Evolutionary conservation across 2,888 invertebrate genomes (phyloP).

Genomic region (Agriotes lineatus): DNA sequence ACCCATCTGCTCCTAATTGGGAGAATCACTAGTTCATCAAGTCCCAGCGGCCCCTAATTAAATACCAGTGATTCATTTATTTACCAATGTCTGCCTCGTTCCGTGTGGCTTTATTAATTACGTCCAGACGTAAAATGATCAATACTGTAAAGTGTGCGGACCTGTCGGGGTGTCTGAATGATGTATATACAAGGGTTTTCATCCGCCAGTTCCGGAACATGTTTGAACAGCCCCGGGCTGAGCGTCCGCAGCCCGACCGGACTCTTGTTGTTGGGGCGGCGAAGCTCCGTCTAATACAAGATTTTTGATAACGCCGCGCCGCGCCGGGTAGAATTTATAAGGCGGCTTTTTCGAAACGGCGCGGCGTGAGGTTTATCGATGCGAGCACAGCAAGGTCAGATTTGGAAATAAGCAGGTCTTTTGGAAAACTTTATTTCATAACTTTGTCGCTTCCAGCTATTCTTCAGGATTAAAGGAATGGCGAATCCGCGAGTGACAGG

Average conservation of each 20-base stretch:
- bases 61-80: background rate
- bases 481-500: too few relatives aligned
- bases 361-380: background rate
- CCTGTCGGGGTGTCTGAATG: slow-evolving; percentile 11
- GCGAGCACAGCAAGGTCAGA: too few relatives aligned
- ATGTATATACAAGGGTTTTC: slow-evolving; percentile 13
- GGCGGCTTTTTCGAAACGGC: background rate
- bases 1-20: background rate
- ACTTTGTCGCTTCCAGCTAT: too few relatives aligned
- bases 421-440: too few relatives aligned
- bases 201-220: slow-evolving; percentile 10
- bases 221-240: slow-evolving; percentile 1
- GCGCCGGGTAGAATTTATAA: background rate
- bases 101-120: background rate
- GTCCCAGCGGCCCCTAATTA: background rate
- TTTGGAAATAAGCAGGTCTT: too few relatives aligned
- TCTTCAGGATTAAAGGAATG: too few relatives aligned
- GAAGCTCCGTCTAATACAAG: background rate
- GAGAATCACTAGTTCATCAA: background rate
- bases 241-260: background rate
- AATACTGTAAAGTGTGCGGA: slow-evolving; percentile 1
- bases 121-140: slow-evolving; percentile 1
- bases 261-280: background rate
- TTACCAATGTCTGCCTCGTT: background rate
- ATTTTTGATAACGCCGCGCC: slow-evolving; percentile 11